Base-by-base conservation (phyloP, 2,797 vertebrate genomes). In the Percopsis omiscomaycus region DNA sequence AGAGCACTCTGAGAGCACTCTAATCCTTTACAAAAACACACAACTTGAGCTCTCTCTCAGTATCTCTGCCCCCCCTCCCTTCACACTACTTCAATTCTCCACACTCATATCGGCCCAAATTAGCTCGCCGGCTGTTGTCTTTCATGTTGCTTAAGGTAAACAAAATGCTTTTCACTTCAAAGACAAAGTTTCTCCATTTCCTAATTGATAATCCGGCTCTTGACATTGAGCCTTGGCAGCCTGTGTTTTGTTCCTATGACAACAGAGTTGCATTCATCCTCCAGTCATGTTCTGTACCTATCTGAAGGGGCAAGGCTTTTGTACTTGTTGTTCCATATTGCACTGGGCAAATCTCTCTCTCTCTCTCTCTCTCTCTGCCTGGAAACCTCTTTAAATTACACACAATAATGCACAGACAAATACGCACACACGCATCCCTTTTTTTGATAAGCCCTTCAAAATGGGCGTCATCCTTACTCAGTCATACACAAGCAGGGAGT, bases 401-500 rank as follows among this genome's bases (percentile, higher is more conserved):
- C 14, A 44, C 10, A 53, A 73, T 61, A 27, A 65, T 61, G 65
- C 57, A n/a, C 42, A 60, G 29, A 42, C 22, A 61, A 64, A 61
- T 46, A 52, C 59, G 52, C 30, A 67, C 57, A 59, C 55, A 61
- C 37, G 47, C 13, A 14, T 56, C 66, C 69, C 74, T 61, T 75
- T 82, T 82, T 78, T 80, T 68, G 73, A 85, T 87, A 86, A 88
- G 82, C 88, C 89, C 80, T 84, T 88, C 86, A 90, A 91, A 91
- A 91, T 83, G 85, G 76, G 85, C 89, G 88, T 90, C 88, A 89
- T 86, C 83, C 76, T 79, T 58, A 77, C 78, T 87, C 85, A 82
- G 77, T 82, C 69, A 79, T 77, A 78, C 66, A 81, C 80, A 83
- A 68, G 83, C 76, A 69, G 77, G 69, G 79, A 86, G 83, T 77